These are phyloP conservation scores for Riptortus pedestris DNA, from an alignment of 1,140 invertebrate species.

Conservation along the genomic window DNA sequence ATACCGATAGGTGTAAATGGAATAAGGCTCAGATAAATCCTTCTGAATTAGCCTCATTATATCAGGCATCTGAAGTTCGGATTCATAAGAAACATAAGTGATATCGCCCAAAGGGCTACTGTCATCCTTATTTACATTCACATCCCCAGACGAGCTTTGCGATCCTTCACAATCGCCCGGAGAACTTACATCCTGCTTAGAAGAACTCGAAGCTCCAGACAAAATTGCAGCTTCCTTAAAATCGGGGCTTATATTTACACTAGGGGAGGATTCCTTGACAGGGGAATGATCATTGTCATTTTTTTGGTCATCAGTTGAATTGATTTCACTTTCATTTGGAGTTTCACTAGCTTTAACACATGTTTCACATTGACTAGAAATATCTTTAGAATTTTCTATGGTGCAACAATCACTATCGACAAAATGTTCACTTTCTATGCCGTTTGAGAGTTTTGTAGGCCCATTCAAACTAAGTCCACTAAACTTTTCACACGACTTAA, in stretches of 20 bases:
- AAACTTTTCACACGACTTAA: constrained; percentile 17
- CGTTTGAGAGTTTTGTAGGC: constrained; percentile 25
- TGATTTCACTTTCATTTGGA: not conserved
- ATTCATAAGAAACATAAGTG: constrained; percentile 68
- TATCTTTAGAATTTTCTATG: not conserved
- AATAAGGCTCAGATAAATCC: constrained; percentile 98
- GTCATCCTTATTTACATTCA: not conserved
- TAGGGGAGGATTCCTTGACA: not conserved
- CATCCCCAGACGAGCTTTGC: not conserved
- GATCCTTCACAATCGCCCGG: not conserved
- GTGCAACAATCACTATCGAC: not conserved
- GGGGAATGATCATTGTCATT: not conserved
- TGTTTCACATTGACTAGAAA: constrained; percentile 19
- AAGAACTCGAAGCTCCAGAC: not conserved
- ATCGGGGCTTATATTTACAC: not conserved
- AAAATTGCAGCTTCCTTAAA: not conserved
- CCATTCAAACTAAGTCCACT: constrained; percentile 19
- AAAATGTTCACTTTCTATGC: constrained; percentile 20
- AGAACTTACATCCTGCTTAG: not conserved
- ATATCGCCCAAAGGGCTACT: constrained; percentile 33
- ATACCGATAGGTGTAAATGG: constrained; percentile 99
- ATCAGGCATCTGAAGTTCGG: constrained; percentile 83
- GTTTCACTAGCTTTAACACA: constrained; percentile 16
- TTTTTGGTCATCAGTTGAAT: not conserved
- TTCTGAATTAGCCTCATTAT: constrained; percentile 98